Evolutionary conservation across 2,888 invertebrate species (phyloP), one percentile per base, ranked within the genome.

Genomic region (Andrena praecox): DNA sequence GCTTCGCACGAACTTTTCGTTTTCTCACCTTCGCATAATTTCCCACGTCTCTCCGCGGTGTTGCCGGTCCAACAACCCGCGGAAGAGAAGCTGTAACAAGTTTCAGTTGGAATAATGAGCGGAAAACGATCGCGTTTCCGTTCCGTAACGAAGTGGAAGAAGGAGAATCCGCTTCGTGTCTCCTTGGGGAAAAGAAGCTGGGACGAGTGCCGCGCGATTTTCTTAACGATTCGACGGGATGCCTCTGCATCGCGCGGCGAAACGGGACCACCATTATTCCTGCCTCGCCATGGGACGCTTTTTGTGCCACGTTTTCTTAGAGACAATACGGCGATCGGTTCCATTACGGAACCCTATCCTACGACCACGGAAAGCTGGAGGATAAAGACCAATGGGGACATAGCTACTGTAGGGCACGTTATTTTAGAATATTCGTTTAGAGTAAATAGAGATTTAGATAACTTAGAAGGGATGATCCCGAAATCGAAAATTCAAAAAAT

Each of bases 51-150:
- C 73, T 64, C 56, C 20, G 35, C 12, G 24, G 54, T 33, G 33
- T 52, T 12, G 68, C n/a, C 29, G 27, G 20, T 59, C 67, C 31
- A 63, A 60, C 27, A 60, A 31, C 1, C 12, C 68, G 27, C 27
- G 10, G 2, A 24, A 48, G 20, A 31, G 8, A n/a, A 50, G 16
- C 16, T 27, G 63, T 64, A 54, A 64, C 60, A 50, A 10, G 73
- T 70, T 70, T 64, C 20, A 33, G 60, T 29, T 29, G 73, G 75
- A 80, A 80, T 75, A 74, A 80, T 72, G 68, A 66, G 60, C 67
- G 66, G 35, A 67, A 71, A 67, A 52, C 60, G 56, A 35, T 66
- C 80, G 70, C 52, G 33, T 74, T 59, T 66, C 62, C 48, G 52
- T 10, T 64, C 42, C 33, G 24, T 60, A 73, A 79, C 27, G 20